Percentiles rank a stretch among this genome's conserved stretches.
Evolutionary conservation across 2,113 vertebrate species (phyloP).

Genomic region (Ictalurus punctatus): DNA sequence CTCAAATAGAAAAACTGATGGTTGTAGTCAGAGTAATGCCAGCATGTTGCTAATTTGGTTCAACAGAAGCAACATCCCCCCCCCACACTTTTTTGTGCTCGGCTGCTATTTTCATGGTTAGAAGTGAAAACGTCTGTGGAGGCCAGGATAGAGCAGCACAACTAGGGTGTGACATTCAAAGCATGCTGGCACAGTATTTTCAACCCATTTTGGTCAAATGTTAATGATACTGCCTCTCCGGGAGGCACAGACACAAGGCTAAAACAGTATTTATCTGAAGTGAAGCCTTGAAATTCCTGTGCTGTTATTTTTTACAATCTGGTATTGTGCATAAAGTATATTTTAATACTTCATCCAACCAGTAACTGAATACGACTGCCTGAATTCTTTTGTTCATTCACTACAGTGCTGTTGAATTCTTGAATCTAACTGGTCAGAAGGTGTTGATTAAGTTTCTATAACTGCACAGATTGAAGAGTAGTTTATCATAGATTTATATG

Average conservation of each 20-base stretch:
- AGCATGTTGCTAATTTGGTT: neutral
- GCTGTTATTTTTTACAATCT: neutral
- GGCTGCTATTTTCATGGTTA: neutral
- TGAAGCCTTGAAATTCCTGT: neutral
- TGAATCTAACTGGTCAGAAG: neutral
- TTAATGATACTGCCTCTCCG: slow-evolving; percentile 9
- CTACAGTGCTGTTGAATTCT: neutral
- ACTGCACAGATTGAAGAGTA: neutral
- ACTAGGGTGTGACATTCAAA: slow-evolving; percentile 14
- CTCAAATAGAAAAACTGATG: neutral
- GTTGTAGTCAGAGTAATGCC: neutral
- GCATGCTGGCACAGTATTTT: slow-evolving; percentile 5
- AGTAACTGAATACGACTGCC: neutral
- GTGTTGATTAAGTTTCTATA: neutral
- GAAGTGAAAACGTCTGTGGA: neutral
- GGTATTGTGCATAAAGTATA: neutral
- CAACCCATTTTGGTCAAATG: slow-evolving; percentile 21
- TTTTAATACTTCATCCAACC: neutral
- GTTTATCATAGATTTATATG: neutral
- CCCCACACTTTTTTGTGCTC: neutral
- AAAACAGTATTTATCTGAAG: slow-evolving; percentile 1
- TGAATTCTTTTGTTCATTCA: neutral
- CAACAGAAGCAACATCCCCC: too few relatives aligned
- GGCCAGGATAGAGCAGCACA: neutral
- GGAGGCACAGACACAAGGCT: neutral